Evolutionary conservation across 2,113 vertebrate genomes (phyloP), one percentile per base, ranked within the genome.

Genomic region (Carlito syrichta): DNA sequence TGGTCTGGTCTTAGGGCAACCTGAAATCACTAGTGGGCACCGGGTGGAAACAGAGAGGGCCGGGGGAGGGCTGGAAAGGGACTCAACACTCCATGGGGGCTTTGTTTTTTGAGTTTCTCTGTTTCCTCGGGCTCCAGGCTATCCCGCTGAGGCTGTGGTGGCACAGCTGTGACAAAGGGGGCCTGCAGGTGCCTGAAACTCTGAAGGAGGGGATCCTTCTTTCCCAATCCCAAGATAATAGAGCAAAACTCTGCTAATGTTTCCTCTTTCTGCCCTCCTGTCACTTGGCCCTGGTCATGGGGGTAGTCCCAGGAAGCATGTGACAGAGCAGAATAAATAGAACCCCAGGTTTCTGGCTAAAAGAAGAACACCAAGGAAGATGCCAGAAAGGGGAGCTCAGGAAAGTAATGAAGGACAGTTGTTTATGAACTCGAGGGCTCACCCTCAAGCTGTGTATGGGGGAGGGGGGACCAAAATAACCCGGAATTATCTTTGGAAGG

Each of bases 241-340:
- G 11, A 38, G 38, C 43, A 25, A 14, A n/a, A 23, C 43, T 19
- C 60, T 32, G 0, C 0, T 6, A 9, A 16, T 1, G 14, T 23
- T 20, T 63, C 54, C 32, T 52, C 38, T 82, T 52, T 12, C 69
- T 52, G 22, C 13, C 66, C 48, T 25, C 48, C 56, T 0, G 5
- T n/a, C 27, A 0, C 56, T 2, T 45, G 73, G 81, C 50, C 25
- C 77, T 22, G 19, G 17, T 30, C 17, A 2, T 17, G 13, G 50
- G 8, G 8, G 12, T 23, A 14, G 79, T 45, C 56, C 0, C 52
- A 4, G 85, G 84, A 69, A 52, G 52, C 13, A 45, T 2, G 13
- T 22, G 40, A n/a, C 48, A 43, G 30, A 62, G 43, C 3, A 19
- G 32, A 62, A 35, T 1, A 76, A 79, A 40, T 35, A 23, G 74